phyloP scores from a whole-genome alignment of 2,113 vertebrate genomes.

The Pholis gunnellus region DNA sequence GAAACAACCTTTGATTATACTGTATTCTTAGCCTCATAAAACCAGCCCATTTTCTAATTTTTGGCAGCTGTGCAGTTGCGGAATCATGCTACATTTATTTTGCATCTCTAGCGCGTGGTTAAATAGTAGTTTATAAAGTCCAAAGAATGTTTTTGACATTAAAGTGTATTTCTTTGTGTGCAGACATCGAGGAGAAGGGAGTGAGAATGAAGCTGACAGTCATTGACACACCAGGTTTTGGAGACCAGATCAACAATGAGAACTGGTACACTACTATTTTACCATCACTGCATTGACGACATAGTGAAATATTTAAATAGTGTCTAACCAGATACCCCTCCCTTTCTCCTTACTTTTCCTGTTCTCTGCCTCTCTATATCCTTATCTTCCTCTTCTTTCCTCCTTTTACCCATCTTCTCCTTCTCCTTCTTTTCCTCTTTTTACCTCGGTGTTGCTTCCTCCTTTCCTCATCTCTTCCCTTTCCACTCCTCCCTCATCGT shows the following conservation, averaged over 20 bases:
- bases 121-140: neutral
- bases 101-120: neutral
- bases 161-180: constrained; percentile 34
- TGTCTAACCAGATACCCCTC: constrained; percentile 1
- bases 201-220: constrained; percentile 98
- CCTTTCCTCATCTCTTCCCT: neutral
- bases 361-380: neutral
- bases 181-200: constrained; percentile 98
- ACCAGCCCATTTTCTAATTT: neutral
- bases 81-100: neutral
- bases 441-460: neutral
- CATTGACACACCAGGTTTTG: constrained; percentile 97
- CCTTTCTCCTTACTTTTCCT: constrained; percentile 1
- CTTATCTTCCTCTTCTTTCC: constrained; percentile 5
- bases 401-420: constrained; percentile 1
- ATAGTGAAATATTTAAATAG: neutral
- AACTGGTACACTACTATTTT: constrained; percentile 88
- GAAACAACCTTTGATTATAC: neutral
- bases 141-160: neutral
- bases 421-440: constrained; percentile 15
- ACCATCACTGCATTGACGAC: neutral
- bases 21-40: constrained; percentile 1
- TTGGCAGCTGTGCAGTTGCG: neutral
- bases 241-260: constrained; percentile 99
- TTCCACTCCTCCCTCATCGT: neutral